Evolutionary conservation across 23 tunicate species (phyloP).

Genomic region (Diplosoma virens): DNA sequence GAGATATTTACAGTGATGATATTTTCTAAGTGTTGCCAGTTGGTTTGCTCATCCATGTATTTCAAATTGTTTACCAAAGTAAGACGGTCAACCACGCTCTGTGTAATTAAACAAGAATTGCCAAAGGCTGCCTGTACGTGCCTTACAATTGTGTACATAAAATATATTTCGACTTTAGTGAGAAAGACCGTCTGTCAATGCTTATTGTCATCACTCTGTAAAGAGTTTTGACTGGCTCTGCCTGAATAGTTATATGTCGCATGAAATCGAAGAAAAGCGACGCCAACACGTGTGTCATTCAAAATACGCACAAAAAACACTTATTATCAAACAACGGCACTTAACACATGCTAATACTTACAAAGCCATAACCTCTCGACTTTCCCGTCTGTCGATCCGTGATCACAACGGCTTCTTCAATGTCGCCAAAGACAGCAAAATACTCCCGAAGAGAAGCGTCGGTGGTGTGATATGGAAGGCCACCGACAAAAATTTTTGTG

Average conservation of each 20-base stretch:
- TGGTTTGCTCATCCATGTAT: background rate
- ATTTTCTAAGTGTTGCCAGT: background rate
- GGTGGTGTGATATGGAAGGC: slow-evolving; percentile 97
- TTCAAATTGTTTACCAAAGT: background rate
- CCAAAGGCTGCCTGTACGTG: no score
- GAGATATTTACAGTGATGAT: background rate
- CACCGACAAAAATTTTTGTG: slow-evolving; percentile 99
- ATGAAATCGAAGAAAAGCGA: no score
- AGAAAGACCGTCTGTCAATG: no score
- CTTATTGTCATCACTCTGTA: no score
- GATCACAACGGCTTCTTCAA: slow-evolving; percentile 99
- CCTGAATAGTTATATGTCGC: no score
- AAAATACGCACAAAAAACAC: no score
- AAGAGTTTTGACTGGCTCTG: no score
- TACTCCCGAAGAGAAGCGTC: slow-evolving; percentile 93
- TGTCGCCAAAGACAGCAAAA: slow-evolving; percentile 90
- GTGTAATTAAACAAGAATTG: slow-evolving; percentile 17
- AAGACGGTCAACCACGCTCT: background rate
- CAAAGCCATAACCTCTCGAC: slow-evolving; percentile 98
- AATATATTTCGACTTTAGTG: no score
- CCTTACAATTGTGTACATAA: no score
- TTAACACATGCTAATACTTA: slow-evolving; percentile 65
- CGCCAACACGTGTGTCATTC: no score
- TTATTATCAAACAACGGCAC: no score
- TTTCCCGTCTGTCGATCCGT: slow-evolving; percentile 94